Conservation (phyloP, 1,140 invertebrate genomes). For the Zaprionus africanus region DNA sequence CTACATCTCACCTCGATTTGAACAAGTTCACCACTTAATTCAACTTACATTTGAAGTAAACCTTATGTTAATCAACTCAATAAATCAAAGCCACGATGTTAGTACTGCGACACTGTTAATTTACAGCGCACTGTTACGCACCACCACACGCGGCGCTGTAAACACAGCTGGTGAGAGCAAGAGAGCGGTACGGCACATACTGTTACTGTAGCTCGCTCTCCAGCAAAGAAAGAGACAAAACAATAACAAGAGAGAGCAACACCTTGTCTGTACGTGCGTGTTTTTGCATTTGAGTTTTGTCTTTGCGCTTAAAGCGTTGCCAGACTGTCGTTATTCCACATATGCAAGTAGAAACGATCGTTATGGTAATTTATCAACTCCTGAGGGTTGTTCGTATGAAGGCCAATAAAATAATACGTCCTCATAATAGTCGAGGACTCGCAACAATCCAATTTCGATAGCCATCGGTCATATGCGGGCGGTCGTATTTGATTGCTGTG, state of each 20-base stretch:
- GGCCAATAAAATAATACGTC: slow-evolving; percentile 47
- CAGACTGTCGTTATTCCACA: slow-evolving; percentile 27
- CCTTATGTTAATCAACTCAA: slow-evolving; percentile 26
- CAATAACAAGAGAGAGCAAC: slow-evolving; percentile 44
- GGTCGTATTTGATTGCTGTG: slow-evolving; percentile 16
- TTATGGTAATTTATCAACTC: slow-evolving; percentile 51
- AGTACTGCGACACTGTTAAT: slow-evolving; percentile 23
- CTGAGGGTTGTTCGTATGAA: slow-evolving; percentile 34
- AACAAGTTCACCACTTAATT: neutral
- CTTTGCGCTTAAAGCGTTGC: slow-evolving; percentile 55
- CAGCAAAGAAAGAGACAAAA: slow-evolving; percentile 40
- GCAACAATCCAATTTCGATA: slow-evolving; percentile 55
- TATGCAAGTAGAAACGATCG: neutral
- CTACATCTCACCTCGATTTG: neutral
- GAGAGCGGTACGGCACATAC: slow-evolving; percentile 5
- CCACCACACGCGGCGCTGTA: slow-evolving; percentile 66
- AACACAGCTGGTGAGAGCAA: slow-evolving; percentile 33
- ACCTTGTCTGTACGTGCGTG: slow-evolving; percentile 27
- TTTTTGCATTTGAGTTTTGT: slow-evolving; percentile 38
- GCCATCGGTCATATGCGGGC: slow-evolving; percentile 68
- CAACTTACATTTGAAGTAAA: slow-evolving; percentile 28
- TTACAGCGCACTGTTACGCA: slow-evolving; percentile 44
- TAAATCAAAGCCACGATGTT: slow-evolving; percentile 10
- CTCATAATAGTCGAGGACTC: slow-evolving; percentile 12
- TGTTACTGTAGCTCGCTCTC: slow-evolving; percentile 45